Base-by-base conservation (phyloP, 2,113 vertebrate genomes). In the Entelurus aequoreus region DNA sequence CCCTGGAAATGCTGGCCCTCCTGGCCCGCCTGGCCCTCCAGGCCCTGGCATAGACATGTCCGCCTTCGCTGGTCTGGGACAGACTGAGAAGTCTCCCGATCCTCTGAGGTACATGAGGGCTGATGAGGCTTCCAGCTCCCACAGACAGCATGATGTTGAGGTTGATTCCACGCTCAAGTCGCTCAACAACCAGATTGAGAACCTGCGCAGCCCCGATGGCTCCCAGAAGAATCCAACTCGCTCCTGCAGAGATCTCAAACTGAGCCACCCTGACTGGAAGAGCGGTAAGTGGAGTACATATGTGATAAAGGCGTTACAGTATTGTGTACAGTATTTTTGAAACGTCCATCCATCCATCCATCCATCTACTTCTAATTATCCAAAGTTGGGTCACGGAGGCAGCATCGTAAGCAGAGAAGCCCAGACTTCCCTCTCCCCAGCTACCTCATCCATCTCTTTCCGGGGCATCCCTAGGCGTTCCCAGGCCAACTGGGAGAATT, bases 11-110 rank as follows among this genome's bases (percentile, higher is more conserved):
- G 40, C 95, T 0, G 97, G 96, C 12, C 96, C 94, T 4, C 96
- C 97, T 2, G 97, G 97, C 6, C 96, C 94, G 71, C 97, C 97
- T 0, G 97, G 97, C 0, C 95, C 97, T 38, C 96, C 97, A 0
- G 97, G 97, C 62, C 93, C 96, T 0, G 97, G 97, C 53, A 98
- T 99, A 1, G 97, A 99, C 87, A 94, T 99, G 94, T 98, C 96
- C 0, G 96, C 96, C 7, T 97, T 98, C 0, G 95, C 97, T 3
- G 95, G 96, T 38, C 76, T 98, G 54, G 90, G 92, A 36, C 93
- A 91, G 77, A 66, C 88, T 0, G 97, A 99, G 88, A 99, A 99
- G 81, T 94, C 93, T 16, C 91, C 95, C 0, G 95, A 98, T 75
- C 95, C 97, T 35, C 71, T 97, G 78, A 93, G 97, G 59, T 99